Conservation (phyloP, 2,888 invertebrate species). For the Drosophila testacea region DNA sequence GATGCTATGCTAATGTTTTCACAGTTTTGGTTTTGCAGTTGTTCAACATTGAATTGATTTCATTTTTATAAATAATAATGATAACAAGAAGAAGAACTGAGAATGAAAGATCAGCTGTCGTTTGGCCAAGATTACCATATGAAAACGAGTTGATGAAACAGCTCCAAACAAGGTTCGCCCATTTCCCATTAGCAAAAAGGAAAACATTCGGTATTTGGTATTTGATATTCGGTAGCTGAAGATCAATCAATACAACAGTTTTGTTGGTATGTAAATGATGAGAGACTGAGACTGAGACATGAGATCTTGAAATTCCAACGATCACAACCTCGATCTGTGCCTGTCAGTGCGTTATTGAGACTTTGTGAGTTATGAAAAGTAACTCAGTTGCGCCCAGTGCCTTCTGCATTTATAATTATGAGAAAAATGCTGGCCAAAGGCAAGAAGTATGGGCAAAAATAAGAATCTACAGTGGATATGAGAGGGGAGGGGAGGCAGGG, state of each 20-base stretch:
- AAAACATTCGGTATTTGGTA: background rate
- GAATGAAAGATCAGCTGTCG: conserved; percentile 46
- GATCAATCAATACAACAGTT: conserved; percentile 66
- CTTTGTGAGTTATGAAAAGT: conserved; percentile 57
- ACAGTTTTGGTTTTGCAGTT: conserved; percentile 38
- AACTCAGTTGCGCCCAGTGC: conserved; percentile 41
- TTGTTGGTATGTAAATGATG: conserved; percentile 59
- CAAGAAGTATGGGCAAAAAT: conserved; percentile 16
- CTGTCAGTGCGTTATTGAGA: conserved; percentile 69
- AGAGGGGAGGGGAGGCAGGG: background rate
- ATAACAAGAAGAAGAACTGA: conserved; percentile 1
- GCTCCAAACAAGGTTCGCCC: conserved; percentile 50
- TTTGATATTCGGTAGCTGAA: conserved; percentile 11
- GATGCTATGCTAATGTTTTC: conserved; percentile 24
- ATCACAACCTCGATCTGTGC: conserved; percentile 45
- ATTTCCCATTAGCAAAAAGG: conserved; percentile 30
- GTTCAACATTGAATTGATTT: conserved; percentile 23
- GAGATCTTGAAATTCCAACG: conserved; percentile 19
- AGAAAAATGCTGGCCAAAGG: conserved; percentile 58
- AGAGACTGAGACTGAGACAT: conserved; percentile 21
- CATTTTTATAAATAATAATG: conserved; percentile 11
- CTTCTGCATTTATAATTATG: conserved; percentile 75
- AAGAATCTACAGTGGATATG: background rate
- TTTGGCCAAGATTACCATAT: conserved; percentile 51
- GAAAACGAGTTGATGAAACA: conserved; percentile 66